phyloP scores from a whole-genome alignment of 1,140 invertebrate genomes.

The Hylaeus volcanicus region DNA sequence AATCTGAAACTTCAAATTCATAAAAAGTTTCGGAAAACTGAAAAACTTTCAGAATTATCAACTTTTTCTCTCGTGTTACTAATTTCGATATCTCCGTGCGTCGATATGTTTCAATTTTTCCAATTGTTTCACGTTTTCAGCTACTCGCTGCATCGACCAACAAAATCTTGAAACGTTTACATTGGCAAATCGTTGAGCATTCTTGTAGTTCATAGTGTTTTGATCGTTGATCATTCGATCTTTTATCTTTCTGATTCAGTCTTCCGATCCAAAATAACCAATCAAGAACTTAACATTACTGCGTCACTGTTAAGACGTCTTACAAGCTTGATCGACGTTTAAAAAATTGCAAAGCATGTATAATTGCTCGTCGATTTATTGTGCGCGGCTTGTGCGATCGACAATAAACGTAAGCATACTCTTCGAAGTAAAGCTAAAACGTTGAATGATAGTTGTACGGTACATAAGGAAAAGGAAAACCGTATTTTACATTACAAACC shows the following conservation, averaged over 20 bases:
- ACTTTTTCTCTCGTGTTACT: background rate
- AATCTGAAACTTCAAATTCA: too few relatives aligned
- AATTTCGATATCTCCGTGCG: background rate
- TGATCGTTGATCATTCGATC: background rate
- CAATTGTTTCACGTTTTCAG: background rate
- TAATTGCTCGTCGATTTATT: constrained; percentile 2
- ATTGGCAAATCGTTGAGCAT: background rate
- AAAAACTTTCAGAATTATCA: too few relatives aligned
- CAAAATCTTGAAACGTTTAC: too few relatives aligned
- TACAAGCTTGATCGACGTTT: background rate
- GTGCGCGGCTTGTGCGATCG: constrained; percentile 26
- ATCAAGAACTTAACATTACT: background rate
- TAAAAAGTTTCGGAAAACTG: too few relatives aligned
- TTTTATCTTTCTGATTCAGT: background rate
- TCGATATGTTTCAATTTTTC: too few relatives aligned
- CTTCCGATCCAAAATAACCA: background rate
- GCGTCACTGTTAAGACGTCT: background rate
- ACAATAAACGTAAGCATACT: constrained; percentile 17
- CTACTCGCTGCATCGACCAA: background rate
- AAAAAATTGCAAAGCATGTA: constrained; percentile 1
- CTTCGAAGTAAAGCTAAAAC: constrained; percentile 7
- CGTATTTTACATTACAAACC: background rate
- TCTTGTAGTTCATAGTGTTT: background rate
- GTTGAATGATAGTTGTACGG: background rate
- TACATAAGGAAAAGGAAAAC: background rate